A percentile compares a stretch with the other conserved stretches of the same genome.
Evolutionary conservation across 2,113 vertebrate genomes (phyloP).

Genomic region (Thunnus thynnus): DNA sequence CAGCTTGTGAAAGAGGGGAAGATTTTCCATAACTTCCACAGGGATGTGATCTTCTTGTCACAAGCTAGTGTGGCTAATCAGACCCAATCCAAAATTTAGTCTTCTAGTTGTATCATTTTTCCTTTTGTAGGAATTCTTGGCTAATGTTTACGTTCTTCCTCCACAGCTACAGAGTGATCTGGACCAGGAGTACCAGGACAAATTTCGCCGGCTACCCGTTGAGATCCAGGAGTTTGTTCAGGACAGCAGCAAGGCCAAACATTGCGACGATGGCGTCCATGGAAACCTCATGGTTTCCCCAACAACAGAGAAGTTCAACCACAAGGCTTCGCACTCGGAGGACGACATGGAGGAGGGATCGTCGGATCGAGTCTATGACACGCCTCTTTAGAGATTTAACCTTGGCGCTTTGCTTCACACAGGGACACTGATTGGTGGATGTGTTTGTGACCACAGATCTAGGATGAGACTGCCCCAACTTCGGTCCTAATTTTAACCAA

Average conservation of each 20-base stretch:
- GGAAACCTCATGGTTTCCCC: conserved; percentile 78
- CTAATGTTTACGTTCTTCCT: conserved; percentile 31
- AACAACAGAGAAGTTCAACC: conserved; percentile 88
- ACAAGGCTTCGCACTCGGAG: conserved; percentile 90
- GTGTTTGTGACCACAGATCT: conserved; percentile 59
- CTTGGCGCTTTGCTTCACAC: conserved; percentile 27
- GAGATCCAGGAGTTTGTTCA: conserved; percentile 99
- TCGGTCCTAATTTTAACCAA: conserved; percentile 65
- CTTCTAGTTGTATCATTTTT: not conserved
- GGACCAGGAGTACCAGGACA: conserved; percentile 99
- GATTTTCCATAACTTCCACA: not conserved
- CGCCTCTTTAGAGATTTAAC: conserved; percentile 87
- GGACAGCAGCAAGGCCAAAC: conserved; percentile 94
- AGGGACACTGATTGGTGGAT: conserved; percentile 63
- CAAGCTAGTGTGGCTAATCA: no score
- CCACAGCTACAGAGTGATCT: conserved; percentile 93
- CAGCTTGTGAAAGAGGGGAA: not conserved
- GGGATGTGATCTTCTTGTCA: not conserved
- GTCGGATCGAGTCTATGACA: conserved; percentile 91
- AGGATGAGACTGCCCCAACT: conserved; percentile 59
- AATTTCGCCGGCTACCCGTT: conserved; percentile 95
- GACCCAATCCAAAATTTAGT: not conserved
- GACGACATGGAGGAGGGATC: conserved; percentile 89
- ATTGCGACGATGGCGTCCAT: conserved; percentile 84
- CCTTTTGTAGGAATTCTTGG: not conserved